These are phyloP conservation scores for Geopemphigus sp. DNA, from an alignment of 1,140 invertebrate genomes.

Conservation along the genomic window DNA sequence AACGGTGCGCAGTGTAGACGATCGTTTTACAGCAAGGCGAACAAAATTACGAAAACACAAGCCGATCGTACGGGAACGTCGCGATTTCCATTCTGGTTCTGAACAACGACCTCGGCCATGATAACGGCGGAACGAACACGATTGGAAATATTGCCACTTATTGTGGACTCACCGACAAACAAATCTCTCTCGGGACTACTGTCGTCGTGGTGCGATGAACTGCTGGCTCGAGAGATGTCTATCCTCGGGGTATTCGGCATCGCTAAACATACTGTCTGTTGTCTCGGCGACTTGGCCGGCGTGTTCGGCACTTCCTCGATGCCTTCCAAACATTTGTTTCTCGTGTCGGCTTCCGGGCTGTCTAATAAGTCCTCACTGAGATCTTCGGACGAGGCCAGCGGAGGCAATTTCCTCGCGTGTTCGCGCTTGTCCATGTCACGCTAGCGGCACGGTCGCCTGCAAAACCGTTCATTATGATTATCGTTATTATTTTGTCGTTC, in stretches of 20 bases:
- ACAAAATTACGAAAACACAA: no score
- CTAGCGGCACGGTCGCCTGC: conserved; percentile 36
- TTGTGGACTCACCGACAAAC: conserved; percentile 56
- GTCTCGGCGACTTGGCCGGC: conserved; percentile 53
- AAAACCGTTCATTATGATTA: conserved; percentile 5
- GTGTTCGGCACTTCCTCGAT: conserved; percentile 63
- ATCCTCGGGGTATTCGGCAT: conserved; percentile 66
- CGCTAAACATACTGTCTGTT: conserved; percentile 52
- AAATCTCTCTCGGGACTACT: conserved; percentile 76
- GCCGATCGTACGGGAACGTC: no score
- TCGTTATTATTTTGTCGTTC: background rate
- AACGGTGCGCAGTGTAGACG: no score
- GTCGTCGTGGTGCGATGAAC: conserved; percentile 78
- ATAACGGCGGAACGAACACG: no score
- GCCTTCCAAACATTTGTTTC: conserved; percentile 62
- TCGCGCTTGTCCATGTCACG: conserved; percentile 49
- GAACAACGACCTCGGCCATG: no score
- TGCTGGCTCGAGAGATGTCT: conserved; percentile 81
- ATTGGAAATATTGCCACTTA: no score
- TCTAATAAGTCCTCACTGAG: conserved; percentile 72
- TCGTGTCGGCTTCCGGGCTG: conserved; percentile 61
- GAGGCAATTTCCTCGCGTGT: conserved; percentile 68
- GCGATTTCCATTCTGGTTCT: no score
- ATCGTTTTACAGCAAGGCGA: no score
- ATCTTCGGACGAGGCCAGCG: conserved; percentile 89